Evolutionary conservation across 2,113 vertebrate genomes (phyloP).

Genomic region (Ursus arctos): DNA sequence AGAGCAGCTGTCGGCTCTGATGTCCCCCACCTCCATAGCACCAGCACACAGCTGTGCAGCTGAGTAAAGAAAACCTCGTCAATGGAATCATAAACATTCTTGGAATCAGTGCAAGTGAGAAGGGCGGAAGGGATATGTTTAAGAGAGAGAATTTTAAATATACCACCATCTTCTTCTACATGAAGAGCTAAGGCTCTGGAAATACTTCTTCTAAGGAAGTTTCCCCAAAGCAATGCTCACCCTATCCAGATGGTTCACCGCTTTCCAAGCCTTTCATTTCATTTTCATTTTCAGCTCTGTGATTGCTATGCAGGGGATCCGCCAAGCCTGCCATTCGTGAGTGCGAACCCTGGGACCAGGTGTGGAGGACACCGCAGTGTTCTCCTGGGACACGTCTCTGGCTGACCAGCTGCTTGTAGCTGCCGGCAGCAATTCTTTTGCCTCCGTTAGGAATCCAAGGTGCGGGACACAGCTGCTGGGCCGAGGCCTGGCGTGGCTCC

Average conservation of each 20-base stretch:
- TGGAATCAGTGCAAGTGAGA: not conserved
- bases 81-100: not conserved
- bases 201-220: not conserved
- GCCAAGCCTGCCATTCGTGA: not conserved
- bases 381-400: not conserved
- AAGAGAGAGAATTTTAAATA: not conserved
- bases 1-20: not conserved
- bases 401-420: not conserved
- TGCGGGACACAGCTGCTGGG: not conserved
- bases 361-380: not conserved
- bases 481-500: not conserved
- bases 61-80: not conserved
- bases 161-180: not conserved
- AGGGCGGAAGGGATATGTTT: not conserved
- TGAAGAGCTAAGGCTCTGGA: not conserved
- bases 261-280: not conserved
- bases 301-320: not conserved
- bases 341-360: not conserved
- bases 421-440: conserved; percentile 24
- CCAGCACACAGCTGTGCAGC: not conserved
- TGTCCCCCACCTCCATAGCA: not conserved
- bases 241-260: not conserved
- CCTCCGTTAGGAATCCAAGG: conserved; percentile 13
- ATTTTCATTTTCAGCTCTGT: not conserved
- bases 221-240: not conserved